Conservation (phyloP, 2,797 vertebrate species). For the Apogon hyalosoma region DNA sequence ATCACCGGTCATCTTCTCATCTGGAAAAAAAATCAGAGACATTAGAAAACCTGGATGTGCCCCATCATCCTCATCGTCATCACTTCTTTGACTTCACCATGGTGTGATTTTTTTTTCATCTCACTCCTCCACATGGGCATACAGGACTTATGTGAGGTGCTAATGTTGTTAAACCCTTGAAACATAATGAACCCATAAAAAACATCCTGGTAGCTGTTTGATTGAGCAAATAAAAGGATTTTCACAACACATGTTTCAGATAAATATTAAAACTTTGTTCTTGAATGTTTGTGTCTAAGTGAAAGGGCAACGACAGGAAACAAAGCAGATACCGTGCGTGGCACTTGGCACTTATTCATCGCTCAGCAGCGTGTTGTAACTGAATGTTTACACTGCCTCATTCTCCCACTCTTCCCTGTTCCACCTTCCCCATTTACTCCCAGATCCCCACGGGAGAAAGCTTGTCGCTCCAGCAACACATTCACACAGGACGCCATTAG, state of each 20-base stretch:
- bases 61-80: slow-evolving; percentile 6
- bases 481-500: slow-evolving; percentile 71
- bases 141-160: not conserved
- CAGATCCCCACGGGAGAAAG: slow-evolving; percentile 57
- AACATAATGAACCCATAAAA: not conserved
- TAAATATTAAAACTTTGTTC: slow-evolving; percentile 30
- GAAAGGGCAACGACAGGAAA: slow-evolving; percentile 15
- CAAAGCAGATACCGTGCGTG: slow-evolving; percentile 26
- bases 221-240: slow-evolving; percentile 28
- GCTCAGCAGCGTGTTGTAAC: slow-evolving; percentile 37
- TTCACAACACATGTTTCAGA: slow-evolving; percentile 14
- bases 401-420: slow-evolving; percentile 50
- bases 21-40: slow-evolving; percentile 59
- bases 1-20: slow-evolving; percentile 78
- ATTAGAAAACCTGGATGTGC: slow-evolving; percentile 11
- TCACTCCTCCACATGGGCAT: not conserved
- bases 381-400: slow-evolving; percentile 68
- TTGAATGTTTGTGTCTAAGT: slow-evolving; percentile 20
- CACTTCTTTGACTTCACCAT: slow-evolving; percentile 7
- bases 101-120: slow-evolving; percentile 1
- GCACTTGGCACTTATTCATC: slow-evolving; percentile 40
- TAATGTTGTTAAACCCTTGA: slow-evolving; percentile 19
- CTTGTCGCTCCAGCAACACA: slow-evolving; percentile 70
- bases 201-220: slow-evolving; percentile 13
- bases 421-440: slow-evolving; percentile 66